phyloP scores from a whole-genome alignment of 2,113 vertebrate genomes.

The Myotis brandtii region DNA sequence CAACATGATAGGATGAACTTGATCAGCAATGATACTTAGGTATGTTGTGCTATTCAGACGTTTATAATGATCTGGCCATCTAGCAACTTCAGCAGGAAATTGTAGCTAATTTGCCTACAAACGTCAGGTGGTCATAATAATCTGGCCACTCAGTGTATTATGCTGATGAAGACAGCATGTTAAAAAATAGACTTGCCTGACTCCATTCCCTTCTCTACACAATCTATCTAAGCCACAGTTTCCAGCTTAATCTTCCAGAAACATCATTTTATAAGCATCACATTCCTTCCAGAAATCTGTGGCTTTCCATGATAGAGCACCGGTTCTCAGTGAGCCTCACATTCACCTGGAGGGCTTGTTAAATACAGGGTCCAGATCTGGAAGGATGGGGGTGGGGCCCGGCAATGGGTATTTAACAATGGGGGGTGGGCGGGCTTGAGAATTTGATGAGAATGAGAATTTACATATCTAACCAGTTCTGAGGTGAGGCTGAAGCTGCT shows the following conservation, averaged over 20 bases:
- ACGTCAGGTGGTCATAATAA: too few relatives aligned
- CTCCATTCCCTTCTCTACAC: neutral
- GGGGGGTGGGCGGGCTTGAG: too few relatives aligned
- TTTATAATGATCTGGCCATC: too few relatives aligned
- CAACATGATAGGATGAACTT: too few relatives aligned
- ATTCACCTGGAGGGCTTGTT: neutral
- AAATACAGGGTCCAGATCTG: neutral
- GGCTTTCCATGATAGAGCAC: neutral
- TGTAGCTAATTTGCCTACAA: too few relatives aligned
- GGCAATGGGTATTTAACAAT: too few relatives aligned
- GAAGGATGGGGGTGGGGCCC: too few relatives aligned
- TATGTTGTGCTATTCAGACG: too few relatives aligned
- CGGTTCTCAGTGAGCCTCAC: neutral
- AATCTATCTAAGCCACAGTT: conserved; percentile 9
- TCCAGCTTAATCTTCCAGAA: conserved; percentile 44
- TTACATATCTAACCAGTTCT: neutral
- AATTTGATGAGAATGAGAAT: neutral
- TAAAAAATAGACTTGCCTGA: conserved; percentile 48
- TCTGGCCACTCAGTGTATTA: neutral
- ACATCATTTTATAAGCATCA: neutral
- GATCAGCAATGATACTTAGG: too few relatives aligned
- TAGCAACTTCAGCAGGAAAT: too few relatives aligned
- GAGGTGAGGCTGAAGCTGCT: neutral
- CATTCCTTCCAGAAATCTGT: neutral
- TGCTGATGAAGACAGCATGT: conserved; percentile 47